Conservation (phyloP, 1,140 invertebrate species). For the Drosophila simulans region DNA sequence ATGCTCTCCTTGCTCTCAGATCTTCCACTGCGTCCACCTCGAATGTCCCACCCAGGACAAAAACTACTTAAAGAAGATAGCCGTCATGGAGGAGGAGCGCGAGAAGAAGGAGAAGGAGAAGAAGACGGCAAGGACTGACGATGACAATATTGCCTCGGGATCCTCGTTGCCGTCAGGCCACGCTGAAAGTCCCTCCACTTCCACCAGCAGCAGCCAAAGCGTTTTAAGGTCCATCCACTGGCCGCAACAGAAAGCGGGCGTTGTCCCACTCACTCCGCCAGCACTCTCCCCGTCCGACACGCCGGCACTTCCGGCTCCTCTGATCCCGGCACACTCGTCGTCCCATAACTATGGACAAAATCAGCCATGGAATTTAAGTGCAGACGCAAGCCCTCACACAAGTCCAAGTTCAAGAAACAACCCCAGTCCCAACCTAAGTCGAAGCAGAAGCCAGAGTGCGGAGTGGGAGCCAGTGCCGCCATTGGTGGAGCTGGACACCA, state of each 20-base stretch:
- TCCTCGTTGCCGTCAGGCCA: slow-evolving; percentile 23
- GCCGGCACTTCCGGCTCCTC: slow-evolving; percentile 4
- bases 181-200: slow-evolving; percentile 4
- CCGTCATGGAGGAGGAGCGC: slow-evolving; percentile 32
- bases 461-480: slow-evolving; percentile 38
- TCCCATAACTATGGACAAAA: background rate
- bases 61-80: slow-evolving; percentile 57
- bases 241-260: slow-evolving; percentile 9
- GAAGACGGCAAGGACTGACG: background rate
- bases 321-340: slow-evolving; percentile 10
- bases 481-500: slow-evolving; percentile 43
- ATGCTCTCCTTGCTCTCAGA: slow-evolving; percentile 86
- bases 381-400: background rate
- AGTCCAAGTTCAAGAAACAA: slow-evolving; percentile 13
- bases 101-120: slow-evolving; percentile 24
- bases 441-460: slow-evolving; percentile 20
- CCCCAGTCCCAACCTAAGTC: slow-evolving; percentile 9
- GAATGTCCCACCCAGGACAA: slow-evolving; percentile 93
- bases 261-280: background rate
- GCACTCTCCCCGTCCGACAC: background rate
- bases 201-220: slow-evolving; percentile 9
- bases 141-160: slow-evolving; percentile 54
- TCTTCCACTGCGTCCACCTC: slow-evolving; percentile 99
- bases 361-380: background rate
- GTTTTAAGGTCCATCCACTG: slow-evolving; percentile 23